These are phyloP conservation scores for Eriosoma lanigerum DNA, from an alignment of 1,140 invertebrate genomes.

Conservation along the genomic window DNA sequence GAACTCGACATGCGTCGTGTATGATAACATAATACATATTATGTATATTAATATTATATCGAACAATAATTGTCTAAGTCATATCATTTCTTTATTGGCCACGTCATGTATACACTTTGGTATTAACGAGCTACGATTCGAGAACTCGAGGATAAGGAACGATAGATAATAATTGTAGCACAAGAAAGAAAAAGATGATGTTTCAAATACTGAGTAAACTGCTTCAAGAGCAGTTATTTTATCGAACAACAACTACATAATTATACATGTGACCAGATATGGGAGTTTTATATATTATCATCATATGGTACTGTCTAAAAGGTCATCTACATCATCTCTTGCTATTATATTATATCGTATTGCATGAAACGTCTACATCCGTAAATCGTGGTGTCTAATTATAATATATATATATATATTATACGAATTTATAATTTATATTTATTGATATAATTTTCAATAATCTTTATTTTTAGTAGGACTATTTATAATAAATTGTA, in stretches of 20 bases:
- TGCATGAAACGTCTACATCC: neutral
- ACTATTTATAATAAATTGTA: too few species aligned
- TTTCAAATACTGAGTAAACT: slow-evolving; percentile 8
- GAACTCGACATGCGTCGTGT: neutral
- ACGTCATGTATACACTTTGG: neutral
- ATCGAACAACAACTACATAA: slow-evolving; percentile 8
- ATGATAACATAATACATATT: too few species aligned
- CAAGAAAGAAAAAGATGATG: neutral
- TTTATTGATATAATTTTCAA: too few species aligned
- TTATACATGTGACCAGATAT: neutral
- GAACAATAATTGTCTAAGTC: neutral
- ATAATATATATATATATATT: too few species aligned
- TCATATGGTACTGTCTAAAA: slow-evolving; percentile 7
- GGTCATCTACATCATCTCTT: neutral
- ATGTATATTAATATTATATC: too few species aligned
- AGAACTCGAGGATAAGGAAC: slow-evolving; percentile 3
- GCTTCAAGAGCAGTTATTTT: neutral
- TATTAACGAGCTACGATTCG: too few species aligned
- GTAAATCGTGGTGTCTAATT: too few species aligned
- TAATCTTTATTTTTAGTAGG: too few species aligned
- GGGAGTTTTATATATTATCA: neutral
- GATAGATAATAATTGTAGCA: neutral
- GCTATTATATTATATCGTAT: slow-evolving; percentile 14
- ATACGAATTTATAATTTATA: too few species aligned
- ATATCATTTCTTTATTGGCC: neutral